Evolutionary conservation across 2,113 vertebrate species (phyloP).

Genomic region (Phodopus roborovskii): DNA sequence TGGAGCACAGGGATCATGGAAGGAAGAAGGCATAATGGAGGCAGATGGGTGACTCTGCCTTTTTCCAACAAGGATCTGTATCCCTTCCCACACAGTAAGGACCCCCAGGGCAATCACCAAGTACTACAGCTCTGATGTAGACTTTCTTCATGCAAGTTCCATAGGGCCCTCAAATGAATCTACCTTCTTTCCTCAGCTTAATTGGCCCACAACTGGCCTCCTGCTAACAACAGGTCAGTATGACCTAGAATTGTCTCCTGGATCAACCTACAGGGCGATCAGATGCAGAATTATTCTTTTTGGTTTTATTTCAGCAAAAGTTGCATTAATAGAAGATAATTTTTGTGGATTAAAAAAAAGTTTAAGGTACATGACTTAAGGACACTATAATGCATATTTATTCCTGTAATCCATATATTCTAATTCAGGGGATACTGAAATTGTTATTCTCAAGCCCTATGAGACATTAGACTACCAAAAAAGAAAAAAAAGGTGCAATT

Average conservation of each 20-base stretch:
- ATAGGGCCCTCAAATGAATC: neutral
- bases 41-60: neutral
- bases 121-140: neutral
- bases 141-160: neutral
- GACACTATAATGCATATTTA: neutral
- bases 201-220: neutral
- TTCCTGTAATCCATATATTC: neutral
- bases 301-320: neutral
- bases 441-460: neutral
- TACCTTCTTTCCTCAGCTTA: neutral
- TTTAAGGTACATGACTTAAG: neutral
- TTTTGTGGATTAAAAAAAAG: neutral
- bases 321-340: too few species aligned
- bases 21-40: neutral
- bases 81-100: neutral
- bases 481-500: neutral
- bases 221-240: neutral
- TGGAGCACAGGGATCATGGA: neutral
- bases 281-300: neutral
- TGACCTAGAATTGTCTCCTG: neutral
- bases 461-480: neutral
- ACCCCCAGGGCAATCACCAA: neutral
- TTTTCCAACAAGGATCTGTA: neutral
- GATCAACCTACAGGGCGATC: neutral
- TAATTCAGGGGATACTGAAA: neutral